These are phyloP conservation scores for Callorhinus ursinus DNA, from an alignment of 2,113 vertebrate genomes.

Conservation along the genomic window DNA sequence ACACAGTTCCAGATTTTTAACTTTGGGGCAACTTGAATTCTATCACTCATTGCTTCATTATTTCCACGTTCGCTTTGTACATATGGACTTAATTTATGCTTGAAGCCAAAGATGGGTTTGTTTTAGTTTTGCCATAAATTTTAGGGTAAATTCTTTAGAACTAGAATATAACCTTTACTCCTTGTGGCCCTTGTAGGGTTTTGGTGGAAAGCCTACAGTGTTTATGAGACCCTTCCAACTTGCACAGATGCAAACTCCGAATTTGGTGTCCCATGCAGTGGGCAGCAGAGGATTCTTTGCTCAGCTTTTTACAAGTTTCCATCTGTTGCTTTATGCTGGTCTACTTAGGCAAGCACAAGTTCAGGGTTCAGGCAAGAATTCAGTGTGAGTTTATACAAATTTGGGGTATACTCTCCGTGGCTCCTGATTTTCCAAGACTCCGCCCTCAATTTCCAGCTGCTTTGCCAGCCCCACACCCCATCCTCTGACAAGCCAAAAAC, in stretches of 20 bases:
- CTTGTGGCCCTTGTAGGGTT: neutral
- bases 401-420: neutral
- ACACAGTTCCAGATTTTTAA: neutral
- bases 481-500: neutral
- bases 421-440: neutral
- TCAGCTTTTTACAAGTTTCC: neutral
- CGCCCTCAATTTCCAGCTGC: neutral
- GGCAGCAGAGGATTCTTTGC: fast-evolving
- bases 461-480: neutral
- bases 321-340: neutral
- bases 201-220: neutral
- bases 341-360: neutral
- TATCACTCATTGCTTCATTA: neutral
- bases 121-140: neutral
- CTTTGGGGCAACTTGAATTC: neutral
- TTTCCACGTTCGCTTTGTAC: neutral
- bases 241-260: neutral
- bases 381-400: neutral
- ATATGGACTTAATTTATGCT: neutral
- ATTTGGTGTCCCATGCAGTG: neutral
- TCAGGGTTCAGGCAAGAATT: neutral
- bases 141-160: neutral
- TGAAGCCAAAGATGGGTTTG: neutral
- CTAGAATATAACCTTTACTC: neutral
- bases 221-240: neutral